A percentile compares a stretch with the other conserved stretches of the same genome.
Conservation (phyloP, 2,888 invertebrate genomes). For the Melanchra persicariae region DNA sequence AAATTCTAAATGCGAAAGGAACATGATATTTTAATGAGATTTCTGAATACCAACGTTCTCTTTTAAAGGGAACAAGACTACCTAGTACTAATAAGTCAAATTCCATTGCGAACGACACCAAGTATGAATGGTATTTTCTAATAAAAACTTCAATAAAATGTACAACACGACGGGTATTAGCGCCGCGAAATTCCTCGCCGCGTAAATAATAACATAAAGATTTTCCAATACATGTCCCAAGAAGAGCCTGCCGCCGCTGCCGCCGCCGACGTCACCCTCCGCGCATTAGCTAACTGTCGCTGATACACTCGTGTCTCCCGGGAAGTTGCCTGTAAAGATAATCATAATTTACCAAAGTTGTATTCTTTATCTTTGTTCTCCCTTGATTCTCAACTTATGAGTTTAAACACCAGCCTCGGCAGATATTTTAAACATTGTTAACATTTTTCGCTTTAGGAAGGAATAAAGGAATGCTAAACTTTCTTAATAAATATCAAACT, state of each 20-base stretch:
- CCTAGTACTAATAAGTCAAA: constrained; percentile 72
- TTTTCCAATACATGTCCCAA: constrained; percentile 85
- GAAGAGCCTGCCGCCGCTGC: constrained; percentile 68
- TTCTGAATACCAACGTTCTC: constrained; percentile 61
- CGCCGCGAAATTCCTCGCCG: constrained; percentile 80
- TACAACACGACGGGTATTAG: constrained; percentile 84
- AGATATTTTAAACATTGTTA: constrained; percentile 61
- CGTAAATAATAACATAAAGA: constrained; percentile 87
- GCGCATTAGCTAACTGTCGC: constrained; percentile 58
- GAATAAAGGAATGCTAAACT: constrained; percentile 62
- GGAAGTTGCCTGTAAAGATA: constrained; percentile 59
- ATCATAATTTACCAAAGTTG: constrained; percentile 58
- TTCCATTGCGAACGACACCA: constrained; percentile 71
- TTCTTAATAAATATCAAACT: constrained; percentile 69
- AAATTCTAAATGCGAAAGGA: constrained; percentile 57
- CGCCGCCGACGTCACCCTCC: constrained; percentile 53
- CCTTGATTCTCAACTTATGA: constrained; percentile 56
- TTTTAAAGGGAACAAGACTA: constrained; percentile 58
- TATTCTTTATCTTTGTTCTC: constrained; percentile 55
- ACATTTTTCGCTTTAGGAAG: constrained; percentile 59
- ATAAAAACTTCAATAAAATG: constrained; percentile 86
- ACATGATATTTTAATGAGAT: constrained; percentile 75
- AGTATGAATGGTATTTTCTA: constrained; percentile 82
- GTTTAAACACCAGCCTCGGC: constrained; percentile 52
- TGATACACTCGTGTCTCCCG: constrained; percentile 55